Conservation (phyloP, 2,113 vertebrate genomes). For the Corythornis madagascariensis region DNA sequence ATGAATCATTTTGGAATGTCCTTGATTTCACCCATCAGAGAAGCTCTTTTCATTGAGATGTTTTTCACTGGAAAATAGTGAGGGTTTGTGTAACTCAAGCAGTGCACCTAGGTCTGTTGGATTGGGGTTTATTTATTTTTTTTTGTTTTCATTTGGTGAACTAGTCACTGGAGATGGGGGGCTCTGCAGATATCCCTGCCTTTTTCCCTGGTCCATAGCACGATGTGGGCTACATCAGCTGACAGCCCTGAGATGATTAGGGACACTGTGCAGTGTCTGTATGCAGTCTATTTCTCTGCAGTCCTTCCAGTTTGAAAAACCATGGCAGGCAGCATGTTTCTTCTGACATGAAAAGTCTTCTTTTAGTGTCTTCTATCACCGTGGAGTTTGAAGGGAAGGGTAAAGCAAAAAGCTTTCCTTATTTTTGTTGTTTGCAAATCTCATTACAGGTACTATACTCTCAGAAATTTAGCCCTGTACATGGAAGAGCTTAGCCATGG, state of each 20-base stretch:
- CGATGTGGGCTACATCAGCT: neutral
- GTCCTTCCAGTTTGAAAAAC: neutral
- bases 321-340: neutral
- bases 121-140: neutral
- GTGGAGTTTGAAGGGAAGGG: neutral
- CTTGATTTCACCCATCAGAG: conserved; percentile 25
- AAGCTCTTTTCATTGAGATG: neutral
- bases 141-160: neutral
- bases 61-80: neutral
- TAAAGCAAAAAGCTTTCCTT: neutral
- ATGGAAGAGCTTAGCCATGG: neutral
- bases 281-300: neutral
- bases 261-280: neutral
- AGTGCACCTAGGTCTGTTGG: neutral
- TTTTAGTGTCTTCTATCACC: neutral
- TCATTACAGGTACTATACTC: neutral
- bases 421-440: neutral
- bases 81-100: neutral
- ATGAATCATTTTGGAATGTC: conserved; percentile 22
- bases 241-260: neutral
- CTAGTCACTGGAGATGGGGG: neutral
- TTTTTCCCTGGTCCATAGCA: neutral
- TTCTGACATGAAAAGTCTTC: neutral
- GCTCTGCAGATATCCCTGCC: neutral
- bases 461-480: neutral